A percentile compares a stretch with the other conserved stretches of the same genome.
Evolutionary conservation across 2,113 vertebrate genomes (phyloP).

Genomic region (Mola mola): DNA sequence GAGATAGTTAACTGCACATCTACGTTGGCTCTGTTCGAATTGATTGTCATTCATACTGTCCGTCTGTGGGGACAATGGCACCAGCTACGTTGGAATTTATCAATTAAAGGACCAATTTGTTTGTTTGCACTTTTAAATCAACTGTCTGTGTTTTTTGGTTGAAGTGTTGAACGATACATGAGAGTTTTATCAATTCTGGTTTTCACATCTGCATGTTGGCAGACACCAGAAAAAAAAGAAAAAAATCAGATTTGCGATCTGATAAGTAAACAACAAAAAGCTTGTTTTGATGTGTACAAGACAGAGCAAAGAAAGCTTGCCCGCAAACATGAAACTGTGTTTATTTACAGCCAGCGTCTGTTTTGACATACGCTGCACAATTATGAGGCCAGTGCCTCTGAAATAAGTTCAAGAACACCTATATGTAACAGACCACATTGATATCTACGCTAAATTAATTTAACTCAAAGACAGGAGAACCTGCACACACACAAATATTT

Average conservation of each 20-base stretch:
- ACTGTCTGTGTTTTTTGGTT: no score
- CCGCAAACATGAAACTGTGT: no score
- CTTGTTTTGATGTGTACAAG: constrained; percentile 8
- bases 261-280: constrained; percentile 1
- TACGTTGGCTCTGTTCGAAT: constrained; percentile 62
- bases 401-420: constrained; percentile 42
- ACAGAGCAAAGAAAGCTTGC: not conserved
- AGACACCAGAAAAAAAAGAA: no score
- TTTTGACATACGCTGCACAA: constrained; percentile 15
- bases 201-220: no score
- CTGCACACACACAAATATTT: constrained; percentile 63
- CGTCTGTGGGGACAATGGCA: constrained; percentile 33
- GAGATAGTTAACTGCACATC: constrained; percentile 73
- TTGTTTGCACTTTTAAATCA: no score
- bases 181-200: no score
- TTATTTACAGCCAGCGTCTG: no score
- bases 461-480: constrained; percentile 39
- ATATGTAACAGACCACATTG: constrained; percentile 40
- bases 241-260: not conserved
- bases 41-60: constrained; percentile 58
- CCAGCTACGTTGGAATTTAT: constrained; percentile 33
- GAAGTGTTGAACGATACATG: no score
- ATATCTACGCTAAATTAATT: constrained; percentile 66
- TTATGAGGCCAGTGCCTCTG: constrained; percentile 23
- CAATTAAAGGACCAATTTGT: constrained; percentile 45